Evolutionary conservation across 1,140 invertebrate species (phyloP), one percentile per base, ranked within the genome.

Genomic region (Scaptodrosophila lebanonensis): DNA sequence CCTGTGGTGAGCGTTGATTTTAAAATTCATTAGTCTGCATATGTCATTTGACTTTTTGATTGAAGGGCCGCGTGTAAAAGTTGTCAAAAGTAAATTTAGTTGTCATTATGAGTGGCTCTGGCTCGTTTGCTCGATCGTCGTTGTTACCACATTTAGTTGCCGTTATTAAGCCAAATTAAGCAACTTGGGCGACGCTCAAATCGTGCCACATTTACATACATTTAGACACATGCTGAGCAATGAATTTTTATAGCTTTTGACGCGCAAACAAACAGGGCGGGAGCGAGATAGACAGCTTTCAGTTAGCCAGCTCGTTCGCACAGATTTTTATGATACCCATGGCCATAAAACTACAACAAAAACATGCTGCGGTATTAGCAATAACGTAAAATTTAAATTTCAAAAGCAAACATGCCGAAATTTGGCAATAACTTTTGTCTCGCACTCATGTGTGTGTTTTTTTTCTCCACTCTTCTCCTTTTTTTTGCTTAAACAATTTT

Each of bases 11-110:
- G 75, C 75, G 75, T 82, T 77, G 79, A 84, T 85, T 85, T 85
- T 85, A 85, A 85, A 85, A 85, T 85, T 85, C 83, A 85, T 85
- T 85, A 85, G 83, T 79, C 83, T 83, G 76, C 72, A 79, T 79
- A 72, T 84, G 76, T 85, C 83, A 84, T 62, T 51, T 45, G 47
- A 82, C 61, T 52, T 48, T 51, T 47, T 32, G 63, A 45, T 49
- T 38, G 6, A 22, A 30, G 11, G 8, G 2, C 8, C 11, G 15
- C 27, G 13, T 12, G 30, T 16, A 36, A 43, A 47, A 50, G 45
- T 68, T 75, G 76, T 84, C 76, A 77, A 59, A 75, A 60, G 40
- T 65, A 71, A 83, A 83, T 83, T 83, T 83, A 76, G 73, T 83
- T 85, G 79, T 75, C 70, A 63, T 79, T 79, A 79, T 79, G 53